These are phyloP conservation scores for Actenoides lindsayi DNA, from an alignment of 2,113 vertebrate species.

Conservation along the genomic window DNA sequence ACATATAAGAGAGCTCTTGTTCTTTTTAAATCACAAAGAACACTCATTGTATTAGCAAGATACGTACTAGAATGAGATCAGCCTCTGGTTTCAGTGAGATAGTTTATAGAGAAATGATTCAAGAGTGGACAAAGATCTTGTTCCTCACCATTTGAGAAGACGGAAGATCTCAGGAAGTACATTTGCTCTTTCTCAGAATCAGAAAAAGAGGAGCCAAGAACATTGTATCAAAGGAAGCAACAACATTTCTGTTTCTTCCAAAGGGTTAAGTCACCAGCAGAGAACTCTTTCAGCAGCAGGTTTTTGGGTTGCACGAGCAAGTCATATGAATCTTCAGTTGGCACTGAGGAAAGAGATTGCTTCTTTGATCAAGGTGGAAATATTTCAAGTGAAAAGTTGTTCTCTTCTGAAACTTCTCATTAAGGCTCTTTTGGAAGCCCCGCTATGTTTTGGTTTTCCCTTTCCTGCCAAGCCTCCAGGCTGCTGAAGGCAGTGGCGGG, in stretches of 20 bases:
- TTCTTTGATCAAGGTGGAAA: constrained; percentile 1
- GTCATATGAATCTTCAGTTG: background rate
- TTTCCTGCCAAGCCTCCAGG: background rate
- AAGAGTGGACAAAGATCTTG: background rate
- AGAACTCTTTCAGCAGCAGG: background rate
- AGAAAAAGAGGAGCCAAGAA: background rate
- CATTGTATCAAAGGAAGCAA: background rate
- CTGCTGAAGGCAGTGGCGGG: background rate
- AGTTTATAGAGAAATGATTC: background rate
- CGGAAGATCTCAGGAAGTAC: background rate
- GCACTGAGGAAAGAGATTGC: background rate
- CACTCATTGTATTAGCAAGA: background rate
- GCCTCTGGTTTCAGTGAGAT: background rate
- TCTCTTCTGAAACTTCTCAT: background rate
- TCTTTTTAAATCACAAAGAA: background rate
- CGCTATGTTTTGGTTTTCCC: background rate
- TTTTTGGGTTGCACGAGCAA: background rate
- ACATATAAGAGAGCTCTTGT: background rate
- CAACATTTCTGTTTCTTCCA: background rate
- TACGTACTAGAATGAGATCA: background rate
- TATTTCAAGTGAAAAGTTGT: background rate
- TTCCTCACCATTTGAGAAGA: background rate
- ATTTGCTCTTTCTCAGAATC: background rate
- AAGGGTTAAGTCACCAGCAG: background rate
- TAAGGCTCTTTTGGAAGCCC: background rate